Evolutionary conservation across 1,140 invertebrate species (phyloP), one percentile per base, ranked within the genome.

Genomic region (Lasioglossum albipes): DNA sequence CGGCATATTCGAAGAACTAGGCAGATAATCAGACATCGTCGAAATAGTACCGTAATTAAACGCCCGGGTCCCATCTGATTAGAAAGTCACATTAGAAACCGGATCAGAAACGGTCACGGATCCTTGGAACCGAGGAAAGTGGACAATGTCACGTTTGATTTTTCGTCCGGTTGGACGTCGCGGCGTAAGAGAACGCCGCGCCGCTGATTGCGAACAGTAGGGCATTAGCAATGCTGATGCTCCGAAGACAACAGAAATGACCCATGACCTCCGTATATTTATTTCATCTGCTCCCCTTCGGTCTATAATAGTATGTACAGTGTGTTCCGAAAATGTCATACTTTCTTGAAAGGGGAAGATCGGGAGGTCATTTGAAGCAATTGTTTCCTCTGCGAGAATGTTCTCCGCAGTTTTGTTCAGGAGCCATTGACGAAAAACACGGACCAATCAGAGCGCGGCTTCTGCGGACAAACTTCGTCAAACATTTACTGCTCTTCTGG

Each of bases 171-270:
- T 42, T 41, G 49, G 75, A 59, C 49, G 36, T 49, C 45, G 52
- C 69, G 52, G 59, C 61, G 42, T 67, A 45, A 78, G 84, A 87
- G 78, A 79, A 89, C 83, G 80, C 80, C 81, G 83, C 83, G 80
- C 80, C 81, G 83, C 74, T 82, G 75, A 70, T 42, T 45, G 41
- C 41, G 42, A 68, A n/a, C 12, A 68, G 45, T 22, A 69, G 12
- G 79, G 62, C 81, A 91, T 92, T 92, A 90, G 87, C 90, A 92
- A 89, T 91, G 87, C 87, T 89, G 90, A 91, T 92, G 82, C 75
- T 61, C 74, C 66, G 67, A 54, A 89, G 83, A 79, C 79, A 68
- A 62, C 78, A 85, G 75, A 87, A 82, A 84, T 86, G 87, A 87
- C 89, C 89, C 89, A 27, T 82, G 88, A 90, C 88, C 89, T 82